Evolutionary conservation across 1,140 invertebrate species (phyloP).

Genomic region (Limonius californicus): DNA sequence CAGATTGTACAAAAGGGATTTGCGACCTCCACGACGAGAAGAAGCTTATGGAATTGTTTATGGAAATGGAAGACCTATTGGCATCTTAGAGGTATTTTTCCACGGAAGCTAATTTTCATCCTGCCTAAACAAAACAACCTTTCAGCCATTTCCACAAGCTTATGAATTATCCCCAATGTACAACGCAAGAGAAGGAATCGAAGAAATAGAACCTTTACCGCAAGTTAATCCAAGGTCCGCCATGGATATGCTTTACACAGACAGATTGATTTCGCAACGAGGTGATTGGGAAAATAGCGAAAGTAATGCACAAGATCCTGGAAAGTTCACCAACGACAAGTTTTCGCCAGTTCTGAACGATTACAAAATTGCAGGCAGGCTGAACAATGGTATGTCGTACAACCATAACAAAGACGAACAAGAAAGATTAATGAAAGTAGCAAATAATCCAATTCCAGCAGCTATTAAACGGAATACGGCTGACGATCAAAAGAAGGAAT

Average conservation of each 20-base stretch:
- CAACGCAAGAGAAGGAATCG: background rate
- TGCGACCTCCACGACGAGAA: background rate
- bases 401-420: constrained; percentile 11
- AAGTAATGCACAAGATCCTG: constrained; percentile 11
- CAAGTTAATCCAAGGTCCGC: background rate
- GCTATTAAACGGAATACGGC: constrained; percentile 10
- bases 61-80: constrained; percentile 38
- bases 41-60: constrained; percentile 37
- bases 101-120: background rate
- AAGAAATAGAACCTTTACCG: constrained; percentile 1
- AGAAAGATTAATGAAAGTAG: background rate
- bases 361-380: constrained; percentile 31
- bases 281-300: constrained; percentile 13
- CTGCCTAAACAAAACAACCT: background rate
- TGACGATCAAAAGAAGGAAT: constrained; percentile 8
- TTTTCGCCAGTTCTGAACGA: constrained; percentile 34
- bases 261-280: background rate
- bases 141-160: constrained; percentile 2
- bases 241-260: background rate
- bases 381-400: background rate
- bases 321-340: constrained; percentile 21
- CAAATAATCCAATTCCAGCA: constrained; percentile 16
- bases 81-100: constrained; percentile 38
- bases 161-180: background rate
- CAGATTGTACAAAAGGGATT: background rate